Evolutionary conservation across 2,888 invertebrate genomes (phyloP).

Genomic region (Torymus auratus): DNA sequence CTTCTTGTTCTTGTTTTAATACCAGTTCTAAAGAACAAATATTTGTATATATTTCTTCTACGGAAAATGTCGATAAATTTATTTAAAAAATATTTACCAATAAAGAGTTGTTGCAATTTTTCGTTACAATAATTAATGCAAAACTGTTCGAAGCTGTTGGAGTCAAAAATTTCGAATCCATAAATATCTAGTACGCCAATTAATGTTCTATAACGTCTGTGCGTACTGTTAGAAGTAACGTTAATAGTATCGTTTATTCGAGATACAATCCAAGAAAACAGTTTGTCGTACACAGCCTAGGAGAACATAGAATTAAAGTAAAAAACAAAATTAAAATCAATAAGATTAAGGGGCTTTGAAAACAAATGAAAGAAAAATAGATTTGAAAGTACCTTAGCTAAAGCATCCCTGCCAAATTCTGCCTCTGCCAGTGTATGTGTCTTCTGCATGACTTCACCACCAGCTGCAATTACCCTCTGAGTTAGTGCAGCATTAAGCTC

Average conservation of each 20-base stretch:
- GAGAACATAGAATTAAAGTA: conserved; percentile 58
- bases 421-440: conserved; percentile 91
- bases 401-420: conserved; percentile 91
- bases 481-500: conserved; percentile 87
- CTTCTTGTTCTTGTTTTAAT: conserved; percentile 98
- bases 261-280: conserved; percentile 96
- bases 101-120: conserved; percentile 97
- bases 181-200: conserved; percentile 99
- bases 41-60: neutral
- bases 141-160: conserved; percentile 98
- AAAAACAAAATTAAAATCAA: neutral
- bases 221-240: conserved; percentile 79
- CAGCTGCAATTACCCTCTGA: conserved; percentile 93
- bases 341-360: neutral
- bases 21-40: conserved; percentile 86
- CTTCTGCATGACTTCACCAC: conserved; percentile 94
- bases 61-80: no score
- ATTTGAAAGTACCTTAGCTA: conserved; percentile 85
- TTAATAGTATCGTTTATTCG: conserved; percentile 95
- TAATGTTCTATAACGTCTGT: conserved; percentile 83
- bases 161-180: conserved; percentile 98
- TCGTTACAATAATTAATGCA: conserved; percentile 99
- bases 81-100: conserved; percentile 80
- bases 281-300: conserved; percentile 93
- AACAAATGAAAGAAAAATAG: neutral